A percentile compares a stretch with the other conserved stretches of the same genome.
Conservation (phyloP, 2,797 vertebrate genomes). For the Notolabrus celidotus region DNA sequence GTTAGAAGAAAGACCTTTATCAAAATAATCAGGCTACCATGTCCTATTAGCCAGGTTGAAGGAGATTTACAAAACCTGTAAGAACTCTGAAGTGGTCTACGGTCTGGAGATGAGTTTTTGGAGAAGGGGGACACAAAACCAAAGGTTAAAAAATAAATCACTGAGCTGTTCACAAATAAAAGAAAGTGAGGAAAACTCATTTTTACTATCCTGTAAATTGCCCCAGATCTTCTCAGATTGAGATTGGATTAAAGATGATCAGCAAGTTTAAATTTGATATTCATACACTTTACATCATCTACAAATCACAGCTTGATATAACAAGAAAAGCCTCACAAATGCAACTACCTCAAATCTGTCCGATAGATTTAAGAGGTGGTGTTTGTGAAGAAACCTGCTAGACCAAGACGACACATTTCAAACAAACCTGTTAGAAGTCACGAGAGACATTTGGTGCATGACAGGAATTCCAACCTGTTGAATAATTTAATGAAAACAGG, state of each 20-base stretch:
- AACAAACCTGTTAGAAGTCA: neutral
- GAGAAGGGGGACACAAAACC: too few species aligned
- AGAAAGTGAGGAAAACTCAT: too few species aligned
- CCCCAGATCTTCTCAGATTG: too few species aligned
- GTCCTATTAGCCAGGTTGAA: neutral
- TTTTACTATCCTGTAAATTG: too few species aligned
- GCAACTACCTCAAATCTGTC: too few species aligned
- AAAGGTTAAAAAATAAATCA: too few species aligned
- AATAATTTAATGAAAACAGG: neutral
- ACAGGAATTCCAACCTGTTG: constrained; percentile 12
- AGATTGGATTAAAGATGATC: neutral
- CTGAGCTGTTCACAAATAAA: too few species aligned
- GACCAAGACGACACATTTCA: neutral
- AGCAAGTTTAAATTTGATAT: neutral
- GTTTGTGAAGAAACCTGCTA: neutral
- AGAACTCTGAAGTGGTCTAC: neutral
- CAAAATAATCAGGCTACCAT: constrained; percentile 4
- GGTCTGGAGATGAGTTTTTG: too few species aligned
- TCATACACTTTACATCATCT: neutral
- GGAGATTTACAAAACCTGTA: neutral
- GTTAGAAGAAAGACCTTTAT: constrained; percentile 34
- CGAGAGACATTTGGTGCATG: neutral
- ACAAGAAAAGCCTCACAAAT: neutral
- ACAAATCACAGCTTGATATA: neutral
- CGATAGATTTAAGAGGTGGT: neutral